Base-by-base conservation (phyloP, 2,797 vertebrate species). In the Alectoris magna region DNA sequence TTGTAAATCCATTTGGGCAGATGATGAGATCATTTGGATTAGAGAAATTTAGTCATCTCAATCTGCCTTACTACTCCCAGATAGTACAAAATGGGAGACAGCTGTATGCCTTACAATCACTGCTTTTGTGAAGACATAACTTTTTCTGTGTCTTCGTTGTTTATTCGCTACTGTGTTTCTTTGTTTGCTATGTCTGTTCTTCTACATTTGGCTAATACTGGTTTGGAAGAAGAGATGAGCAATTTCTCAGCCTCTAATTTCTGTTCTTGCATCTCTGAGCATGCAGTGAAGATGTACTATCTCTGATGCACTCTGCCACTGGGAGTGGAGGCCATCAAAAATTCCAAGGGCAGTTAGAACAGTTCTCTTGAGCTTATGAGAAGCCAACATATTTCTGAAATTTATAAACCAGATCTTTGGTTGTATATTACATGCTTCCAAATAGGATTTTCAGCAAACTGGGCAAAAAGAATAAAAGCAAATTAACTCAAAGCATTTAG, bases 171-270 rank as follows among this genome's bases (percentile, higher is more conserved):
- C 48, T 49, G 48, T 24, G 16, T n/a, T 17, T 46, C 31, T 36
- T 49, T 13, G 23, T 26, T 48, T 49, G 16, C 9, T 38, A 18
- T 68, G 2, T 10, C 3, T 58, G 0, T 13, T 39, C 14, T 41
- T 59, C 9, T 7, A 5, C 73, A 67, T 87, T 56, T 24, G 2
- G 6, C 3, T 23, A 1, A 43, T 39, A 55, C 0, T 39, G 55
- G 58, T 4, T 13, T 67, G 27, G 14, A 73, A 10, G 4, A 76
- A 72, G 15, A 84, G 9, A 39, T 34, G 11, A 87, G 4, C 13
- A 63, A 27, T 55, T 62, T 59, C 3, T 0, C 6, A 36, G 1
- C 18, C 2, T 34, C 10, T 74, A 69, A 31, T 10, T 71, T 46
- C 43, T 21, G 6, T 64, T 84, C 9, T 56, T 64, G 17, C 73